Evolutionary conservation across 2,797 vertebrate species (phyloP).

Genomic region (Taenioides sp.): DNA sequence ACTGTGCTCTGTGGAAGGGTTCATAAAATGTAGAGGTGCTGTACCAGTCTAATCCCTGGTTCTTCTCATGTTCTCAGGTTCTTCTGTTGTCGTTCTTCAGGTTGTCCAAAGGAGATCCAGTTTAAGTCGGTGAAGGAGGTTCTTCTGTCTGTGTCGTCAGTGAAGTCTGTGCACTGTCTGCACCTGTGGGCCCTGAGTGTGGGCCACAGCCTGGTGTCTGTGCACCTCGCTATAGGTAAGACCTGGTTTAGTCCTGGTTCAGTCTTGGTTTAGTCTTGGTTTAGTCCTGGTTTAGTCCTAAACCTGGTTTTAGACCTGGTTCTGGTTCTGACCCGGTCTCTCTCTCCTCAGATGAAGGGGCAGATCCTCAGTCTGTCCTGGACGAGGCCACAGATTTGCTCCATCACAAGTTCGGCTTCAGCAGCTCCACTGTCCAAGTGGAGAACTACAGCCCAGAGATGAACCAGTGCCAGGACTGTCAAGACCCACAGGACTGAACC

Average conservation of each 20-base stretch:
- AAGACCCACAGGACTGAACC: conserved; percentile 81
- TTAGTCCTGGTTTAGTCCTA: neutral
- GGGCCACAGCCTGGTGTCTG: conserved; percentile 82
- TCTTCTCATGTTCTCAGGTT: too few relatives aligned
- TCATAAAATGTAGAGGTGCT: too few relatives aligned
- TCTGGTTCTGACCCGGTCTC: neutral
- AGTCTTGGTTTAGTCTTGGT: neutral
- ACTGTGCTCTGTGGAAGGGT: too few relatives aligned
- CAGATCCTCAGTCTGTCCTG: conserved; percentile 82
- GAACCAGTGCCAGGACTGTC: conserved; percentile 84
- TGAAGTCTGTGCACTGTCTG: conserved; percentile 85
- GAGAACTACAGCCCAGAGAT: conserved; percentile 86
- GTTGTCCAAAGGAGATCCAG: conserved; percentile 81
- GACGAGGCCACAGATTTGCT: conserved; percentile 85
- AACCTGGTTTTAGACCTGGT: neutral
- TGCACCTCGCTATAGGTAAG: conserved; percentile 87
- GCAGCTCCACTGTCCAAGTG: conserved; percentile 89
- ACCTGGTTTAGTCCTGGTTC: neutral
- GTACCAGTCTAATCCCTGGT: too few relatives aligned
- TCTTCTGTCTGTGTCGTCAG: conserved; percentile 84
- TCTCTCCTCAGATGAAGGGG: conserved; percentile 74
- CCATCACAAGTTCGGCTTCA: conserved; percentile 86
- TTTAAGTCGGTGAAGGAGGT: conserved; percentile 87
- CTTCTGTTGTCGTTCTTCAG: conserved; percentile 62
- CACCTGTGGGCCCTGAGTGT: conserved; percentile 91